These are phyloP conservation scores for Lochmaea crataegi DNA, from an alignment of 2,888 invertebrate species.

Conservation along the genomic window DNA sequence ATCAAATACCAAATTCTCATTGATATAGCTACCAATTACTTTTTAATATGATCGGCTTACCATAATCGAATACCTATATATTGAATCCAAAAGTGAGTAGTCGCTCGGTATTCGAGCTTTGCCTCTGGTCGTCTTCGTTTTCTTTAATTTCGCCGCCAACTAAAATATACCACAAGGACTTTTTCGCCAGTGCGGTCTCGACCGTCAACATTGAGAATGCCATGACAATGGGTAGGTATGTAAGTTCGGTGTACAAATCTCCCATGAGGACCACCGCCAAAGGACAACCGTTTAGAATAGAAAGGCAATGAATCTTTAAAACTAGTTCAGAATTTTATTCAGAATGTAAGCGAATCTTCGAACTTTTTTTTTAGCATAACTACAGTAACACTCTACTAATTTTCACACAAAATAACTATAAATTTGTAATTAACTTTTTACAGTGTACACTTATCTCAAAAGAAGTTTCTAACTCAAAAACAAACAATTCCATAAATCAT, in stretches of 20 bases:
- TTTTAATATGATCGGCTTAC: slow-evolving; percentile 13
- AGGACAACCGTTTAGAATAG: slow-evolving; percentile 58
- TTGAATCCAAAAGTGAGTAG: slow-evolving; percentile 12
- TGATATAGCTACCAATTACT: slow-evolving; percentile 15
- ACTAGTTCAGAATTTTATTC: slow-evolving; percentile 31
- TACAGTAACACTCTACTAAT: not conserved
- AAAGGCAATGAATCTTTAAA: slow-evolving; percentile 54
- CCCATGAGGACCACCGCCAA: slow-evolving; percentile 60
- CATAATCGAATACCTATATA: slow-evolving; percentile 14
- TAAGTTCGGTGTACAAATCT: slow-evolving; percentile 58
- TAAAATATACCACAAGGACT: slow-evolving; percentile 37
- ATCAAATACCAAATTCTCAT: not conserved
- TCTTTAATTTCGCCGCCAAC: slow-evolving; percentile 36
- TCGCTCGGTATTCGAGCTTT: slow-evolving; percentile 16
- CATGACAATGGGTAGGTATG: slow-evolving; percentile 59
- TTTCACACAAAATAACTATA: no score
- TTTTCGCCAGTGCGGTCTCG: slow-evolving; percentile 54
- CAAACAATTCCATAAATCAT: slow-evolving; percentile 16
- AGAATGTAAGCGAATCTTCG: not conserved
- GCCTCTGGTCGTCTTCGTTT: slow-evolving; percentile 15
- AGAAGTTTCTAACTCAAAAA: slow-evolving; percentile 3
- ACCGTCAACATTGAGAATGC: slow-evolving; percentile 56
- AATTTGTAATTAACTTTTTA: not conserved
- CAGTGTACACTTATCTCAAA: not conserved
- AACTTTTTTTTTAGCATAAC: not conserved